Base-by-base conservation (phyloP, 2,113 vertebrate species). In the Bufo gargarizans region DNA sequence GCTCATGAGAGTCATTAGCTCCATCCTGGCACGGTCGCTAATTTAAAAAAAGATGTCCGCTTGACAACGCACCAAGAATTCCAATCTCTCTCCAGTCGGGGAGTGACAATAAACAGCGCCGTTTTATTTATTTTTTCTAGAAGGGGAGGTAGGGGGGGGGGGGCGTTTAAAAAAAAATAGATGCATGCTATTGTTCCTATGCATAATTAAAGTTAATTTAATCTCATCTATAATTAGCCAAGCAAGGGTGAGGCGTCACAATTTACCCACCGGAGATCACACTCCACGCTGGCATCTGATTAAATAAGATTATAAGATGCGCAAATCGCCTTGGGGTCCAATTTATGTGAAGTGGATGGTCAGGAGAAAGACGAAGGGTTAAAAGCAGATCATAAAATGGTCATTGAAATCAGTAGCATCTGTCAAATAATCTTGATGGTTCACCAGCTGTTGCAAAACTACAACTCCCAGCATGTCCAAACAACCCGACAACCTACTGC, bases 181-280 rank as follows among this genome's bases (percentile, higher is more conserved):
- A 82, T 43, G 79, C 8, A 9, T 20, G 12, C 8, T 59, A 65
- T 22, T 83, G 80, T 83, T 83, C 49, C 61, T 45, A 83, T 67
- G 19, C 50, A 83, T 83, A 83, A 83, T 83, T 50, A n/a, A 33
- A 50, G 9, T n/a, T 67, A 50, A 6, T 47, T 45, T 5, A 82
- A 20, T 20, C 9, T 43, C 6, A 59, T 9, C 4, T 80, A 80
- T 58, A 78, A 78, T 55, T 55, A 78, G 72, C 13, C 5, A 19
- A 71, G 43, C 4, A 20, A 10, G 74, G 45, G 4, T 22, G 78
- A 6, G 47, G 33, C 3, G 16, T 19, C 22, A 19, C 4, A 22
- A 17, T 59, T 33, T 33, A 17, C 22, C 58, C 56, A 3, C 43
- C 65, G 20, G 4, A 53, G 61, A 67, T 50, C 49, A 69, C 33